Evolutionary conservation across 2,113 vertebrate genomes (phyloP).

Genomic region (Scortum barcoo): DNA sequence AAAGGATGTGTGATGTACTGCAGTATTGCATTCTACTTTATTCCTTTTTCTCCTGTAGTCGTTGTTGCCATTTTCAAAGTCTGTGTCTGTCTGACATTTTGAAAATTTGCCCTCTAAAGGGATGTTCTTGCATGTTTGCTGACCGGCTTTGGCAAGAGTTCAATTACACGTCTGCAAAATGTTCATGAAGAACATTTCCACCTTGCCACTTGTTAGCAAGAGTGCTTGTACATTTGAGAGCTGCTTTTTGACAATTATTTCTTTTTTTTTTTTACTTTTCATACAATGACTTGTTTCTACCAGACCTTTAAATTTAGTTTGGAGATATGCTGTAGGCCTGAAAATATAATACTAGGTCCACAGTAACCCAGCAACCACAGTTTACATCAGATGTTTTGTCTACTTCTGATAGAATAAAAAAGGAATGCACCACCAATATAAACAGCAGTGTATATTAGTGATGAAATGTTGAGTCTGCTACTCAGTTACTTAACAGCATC

Average conservation of each 20-base stretch:
- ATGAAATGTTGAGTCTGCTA: background rate
- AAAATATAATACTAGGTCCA: background rate
- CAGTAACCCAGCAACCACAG: background rate
- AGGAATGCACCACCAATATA: background rate
- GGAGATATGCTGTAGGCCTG: background rate
- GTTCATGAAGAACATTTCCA: background rate
- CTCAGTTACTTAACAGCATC: background rate
- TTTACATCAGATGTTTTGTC: background rate
- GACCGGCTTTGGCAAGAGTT: slow-evolving; percentile 22
- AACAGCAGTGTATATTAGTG: background rate
- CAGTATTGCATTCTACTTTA: background rate
- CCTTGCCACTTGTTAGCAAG: slow-evolving; percentile 4
- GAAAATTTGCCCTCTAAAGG: slow-evolving; percentile 12
- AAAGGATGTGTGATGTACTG: slow-evolving; percentile 17
- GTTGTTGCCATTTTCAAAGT: background rate
- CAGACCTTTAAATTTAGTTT: background rate
- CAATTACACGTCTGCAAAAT: slow-evolving; percentile 12
- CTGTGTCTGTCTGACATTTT: slow-evolving; percentile 23
- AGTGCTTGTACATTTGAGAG: background rate
- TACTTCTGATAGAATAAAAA: background rate
- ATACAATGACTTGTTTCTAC: background rate
- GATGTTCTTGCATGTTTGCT: slow-evolving; percentile 9
- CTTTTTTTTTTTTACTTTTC: slow-evolving; percentile 3
- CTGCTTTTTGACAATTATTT: slow-evolving; percentile 14
- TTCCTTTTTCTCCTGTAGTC: background rate